phyloP scores from a whole-genome alignment of 2,888 invertebrate genomes.

The Diploptera punctata region DNA sequence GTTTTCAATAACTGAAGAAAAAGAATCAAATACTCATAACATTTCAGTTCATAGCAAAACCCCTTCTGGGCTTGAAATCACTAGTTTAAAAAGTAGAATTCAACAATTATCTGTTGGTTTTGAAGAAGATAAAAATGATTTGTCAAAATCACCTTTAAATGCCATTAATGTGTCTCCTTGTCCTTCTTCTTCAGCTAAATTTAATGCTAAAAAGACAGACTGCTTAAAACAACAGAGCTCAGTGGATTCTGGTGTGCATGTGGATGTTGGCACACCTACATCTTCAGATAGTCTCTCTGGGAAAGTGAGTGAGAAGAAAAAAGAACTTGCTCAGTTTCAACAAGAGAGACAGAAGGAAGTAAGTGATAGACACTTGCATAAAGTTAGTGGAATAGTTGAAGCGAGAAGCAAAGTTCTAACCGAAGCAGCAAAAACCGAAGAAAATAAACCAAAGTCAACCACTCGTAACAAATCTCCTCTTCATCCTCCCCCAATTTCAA shows the following conservation, averaged over 20 bases:
- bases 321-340: not conserved
- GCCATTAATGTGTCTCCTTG: slow-evolving; percentile 4
- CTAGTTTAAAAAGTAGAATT: not conserved
- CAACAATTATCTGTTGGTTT: not conserved
- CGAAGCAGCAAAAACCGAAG: not conserved
- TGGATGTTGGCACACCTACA: slow-evolving; percentile 25
- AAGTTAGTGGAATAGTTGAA: slow-evolving; percentile 10
- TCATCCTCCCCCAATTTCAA: slow-evolving; percentile 26
- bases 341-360: not conserved
- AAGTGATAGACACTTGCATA: not conserved
- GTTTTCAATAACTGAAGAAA: slow-evolving; percentile 41
- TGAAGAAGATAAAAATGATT: not conserved
- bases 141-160: not conserved
- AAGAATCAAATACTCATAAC: slow-evolving; percentile 20
- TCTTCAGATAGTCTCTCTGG: not conserved
- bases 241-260: slow-evolving; percentile 40
- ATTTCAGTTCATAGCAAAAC: not conserved
- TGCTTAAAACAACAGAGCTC: slow-evolving; percentile 43
- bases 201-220: slow-evolving; percentile 40
- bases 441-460: slow-evolving; percentile 19
- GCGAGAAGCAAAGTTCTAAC: slow-evolving; percentile 16
- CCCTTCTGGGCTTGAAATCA: not conserved
- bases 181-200: slow-evolving; percentile 35
- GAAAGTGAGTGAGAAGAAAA: not conserved
- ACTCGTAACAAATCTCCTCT: slow-evolving; percentile 14